A percentile compares a stretch with the other conserved stretches of the same genome.
These are phyloP conservation scores for Escarpia spicata DNA, from an alignment of 2,888 invertebrate genomes.

Conservation along the genomic window DNA sequence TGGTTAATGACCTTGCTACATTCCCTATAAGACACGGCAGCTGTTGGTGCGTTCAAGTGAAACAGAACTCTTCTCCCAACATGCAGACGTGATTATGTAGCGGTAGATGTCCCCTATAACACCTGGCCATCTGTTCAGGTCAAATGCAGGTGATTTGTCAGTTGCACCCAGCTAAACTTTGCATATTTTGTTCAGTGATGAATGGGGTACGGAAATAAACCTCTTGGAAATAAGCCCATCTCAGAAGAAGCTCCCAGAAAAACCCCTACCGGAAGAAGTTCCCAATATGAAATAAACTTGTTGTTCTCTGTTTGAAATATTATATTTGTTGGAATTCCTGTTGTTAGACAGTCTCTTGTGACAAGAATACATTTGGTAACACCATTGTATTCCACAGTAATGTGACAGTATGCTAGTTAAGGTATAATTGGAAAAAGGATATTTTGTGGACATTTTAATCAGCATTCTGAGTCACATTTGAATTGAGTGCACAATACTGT, in stretches of 20 bases:
- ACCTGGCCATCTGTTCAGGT: background rate
- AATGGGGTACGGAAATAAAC: background rate
- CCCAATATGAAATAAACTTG: no score
- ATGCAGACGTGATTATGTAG: background rate
- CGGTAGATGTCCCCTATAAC: background rate
- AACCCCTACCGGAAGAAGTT: no score
- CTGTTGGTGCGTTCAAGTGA: background rate
- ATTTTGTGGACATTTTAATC: no score
- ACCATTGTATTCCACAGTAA: background rate
- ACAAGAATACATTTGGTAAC: background rate
- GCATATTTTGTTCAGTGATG: background rate
- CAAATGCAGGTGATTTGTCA: constrained; percentile 16
- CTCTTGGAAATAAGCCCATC: no score
- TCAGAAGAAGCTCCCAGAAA: no score
- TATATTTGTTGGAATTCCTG: no score
- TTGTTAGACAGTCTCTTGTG: background rate
- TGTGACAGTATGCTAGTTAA: background rate
- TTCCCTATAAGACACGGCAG: background rate
- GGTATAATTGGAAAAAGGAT: no score
- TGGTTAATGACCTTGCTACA: constrained; percentile 1
- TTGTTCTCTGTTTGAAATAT: no score
- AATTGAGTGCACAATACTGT: background rate
- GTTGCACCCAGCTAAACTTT: background rate
- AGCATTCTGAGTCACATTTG: background rate
- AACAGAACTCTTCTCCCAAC: background rate